phyloP scores from a whole-genome alignment of 2,888 invertebrate species.

The Cinara cedri region DNA sequence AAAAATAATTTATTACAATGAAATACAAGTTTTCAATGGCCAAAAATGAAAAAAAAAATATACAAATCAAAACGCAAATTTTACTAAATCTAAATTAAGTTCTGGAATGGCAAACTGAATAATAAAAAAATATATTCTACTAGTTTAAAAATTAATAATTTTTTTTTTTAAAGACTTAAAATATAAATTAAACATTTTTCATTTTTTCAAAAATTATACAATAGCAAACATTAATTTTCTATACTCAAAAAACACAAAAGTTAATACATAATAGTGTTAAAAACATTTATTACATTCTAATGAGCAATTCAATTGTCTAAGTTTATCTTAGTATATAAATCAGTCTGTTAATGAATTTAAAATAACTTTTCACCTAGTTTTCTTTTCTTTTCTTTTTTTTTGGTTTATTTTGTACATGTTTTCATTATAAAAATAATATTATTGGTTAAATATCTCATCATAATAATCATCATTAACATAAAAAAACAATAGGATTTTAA shows the following conservation, averaged over 20 bases:
- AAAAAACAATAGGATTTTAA: slow-evolving; percentile 26
- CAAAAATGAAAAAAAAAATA: background rate
- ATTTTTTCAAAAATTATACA: background rate
- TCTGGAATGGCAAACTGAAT: slow-evolving; percentile 31
- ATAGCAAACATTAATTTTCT: slow-evolving; percentile 30
- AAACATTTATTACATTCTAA: slow-evolving; percentile 42
- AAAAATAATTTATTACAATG: slow-evolving; percentile 17
- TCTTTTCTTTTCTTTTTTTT: slow-evolving; percentile 17
- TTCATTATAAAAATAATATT: slow-evolving; percentile 13
- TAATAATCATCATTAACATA: slow-evolving; percentile 4
- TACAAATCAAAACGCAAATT: slow-evolving; percentile 15
- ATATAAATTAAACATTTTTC: no score
- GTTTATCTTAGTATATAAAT: slow-evolving; percentile 40
- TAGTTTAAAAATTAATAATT: no score
- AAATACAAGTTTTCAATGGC: background rate
- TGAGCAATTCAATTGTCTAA: slow-evolving; percentile 49
- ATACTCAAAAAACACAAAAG: slow-evolving; percentile 9
- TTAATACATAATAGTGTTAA: slow-evolving; percentile 27
- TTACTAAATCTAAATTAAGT: slow-evolving; percentile 20
- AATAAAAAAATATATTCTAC: slow-evolving; percentile 9
- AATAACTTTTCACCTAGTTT: slow-evolving; percentile 26
- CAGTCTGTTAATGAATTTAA: slow-evolving; percentile 45
- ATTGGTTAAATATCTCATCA: slow-evolving; percentile 4
- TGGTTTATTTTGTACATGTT: slow-evolving; percentile 52
- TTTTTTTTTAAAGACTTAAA: no score